Base-by-base conservation (phyloP, 2,888 invertebrate genomes). In the Eretmocerus hayati region DNA sequence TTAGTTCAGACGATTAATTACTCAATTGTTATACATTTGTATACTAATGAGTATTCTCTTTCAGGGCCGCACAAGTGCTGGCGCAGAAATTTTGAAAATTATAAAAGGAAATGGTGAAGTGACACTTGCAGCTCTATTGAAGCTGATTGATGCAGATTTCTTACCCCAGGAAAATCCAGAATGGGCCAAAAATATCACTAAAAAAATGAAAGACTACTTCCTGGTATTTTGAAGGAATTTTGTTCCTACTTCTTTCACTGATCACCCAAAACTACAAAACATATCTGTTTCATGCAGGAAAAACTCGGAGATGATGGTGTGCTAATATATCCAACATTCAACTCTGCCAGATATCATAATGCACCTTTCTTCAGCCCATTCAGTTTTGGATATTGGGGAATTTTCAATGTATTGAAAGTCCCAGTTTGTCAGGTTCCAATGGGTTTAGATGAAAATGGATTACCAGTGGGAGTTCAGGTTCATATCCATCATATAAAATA, bases 401-500 rank as follows among this genome's bases (percentile, higher is more conserved):
- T 94, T 45, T 87, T 92, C 72, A 95, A 93, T 72, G 85, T 84
- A 9, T 71, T 94, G 18, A 82, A 84, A 39, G 74, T 92, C 40
- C 94, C 94, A 1, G 83, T 80, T 0, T 90, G 87, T 0, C 89
- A 90, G 75, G 85, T 90, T 4, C 92, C 92, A 0, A 70, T 92
- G 30, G 91, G 91, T 0, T 69, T 91, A 39, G 79, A 78, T 59
- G 63, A 72, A 3, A 74, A 78, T 6, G 88, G 89, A 0, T 63
- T 91, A 1, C 91, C 91, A 0, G 61, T 90, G 13, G 91, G 91
- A 20, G 66, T 91, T 15, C 91, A 92, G 71, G 75, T 75, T n/a
- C n/a, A n/a, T n/a, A n/a, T n/a, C n/a, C n/a, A n/a, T n/a, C n/a
- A n/a, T n/a, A n/a, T n/a, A n/a, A n/a, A n/a, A n/a, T n/a, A n/a